Base-by-base conservation (phyloP, 1,140 invertebrate species). In the Drosophila funebris region DNA sequence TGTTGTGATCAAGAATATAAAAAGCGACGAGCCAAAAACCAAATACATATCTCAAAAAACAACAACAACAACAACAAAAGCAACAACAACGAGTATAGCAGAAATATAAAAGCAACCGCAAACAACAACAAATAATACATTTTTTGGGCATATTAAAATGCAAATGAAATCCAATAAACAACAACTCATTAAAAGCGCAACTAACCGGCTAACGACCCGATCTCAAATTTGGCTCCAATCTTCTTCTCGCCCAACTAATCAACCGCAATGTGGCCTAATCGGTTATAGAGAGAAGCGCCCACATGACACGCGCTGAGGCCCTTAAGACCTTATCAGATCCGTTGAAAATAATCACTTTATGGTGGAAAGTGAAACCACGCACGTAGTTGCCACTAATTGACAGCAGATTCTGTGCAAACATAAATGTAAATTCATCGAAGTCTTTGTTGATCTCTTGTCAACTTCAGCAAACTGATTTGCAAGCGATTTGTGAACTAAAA, bases 181-280 rank as follows among this genome's bases (percentile, higher is more conserved):
- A 83, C 83, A 87, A 87, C 74, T 85, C 82, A 85, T 85, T 85
- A 85, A 87, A 84, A 62, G 72, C 74, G 67, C 80, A 84, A 78
- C 80, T 72, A 84, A 61, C 71, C 64, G 75, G 80, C 77, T 70
- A 62, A 75, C 54, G 14, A 60, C 53, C 69, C 61, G 62, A 58
- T 52, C 53, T 20, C 8, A 68, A 61, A 48, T 46, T 48, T 18
- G 31, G 31, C 50, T 18, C 9, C 11, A 53, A 52, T 33, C 48
- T 48, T 33, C 48, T 33, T 20, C 9, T 33, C 27, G 48, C 27
- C 14, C 29, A 52, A 16, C 11, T 41, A 56, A 66, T 31, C 50
- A 29, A 27, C 27, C 14, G 43, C 24, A 29, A 27, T 62, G 29
- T n/a, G 27, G 8, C 43, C 57, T 33, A 60, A 36, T 46, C 22